A percentile compares a stretch with the other conserved stretches of the same genome.
Conservation (phyloP, 1,140 invertebrate genomes). For the Aphelinus certus region DNA sequence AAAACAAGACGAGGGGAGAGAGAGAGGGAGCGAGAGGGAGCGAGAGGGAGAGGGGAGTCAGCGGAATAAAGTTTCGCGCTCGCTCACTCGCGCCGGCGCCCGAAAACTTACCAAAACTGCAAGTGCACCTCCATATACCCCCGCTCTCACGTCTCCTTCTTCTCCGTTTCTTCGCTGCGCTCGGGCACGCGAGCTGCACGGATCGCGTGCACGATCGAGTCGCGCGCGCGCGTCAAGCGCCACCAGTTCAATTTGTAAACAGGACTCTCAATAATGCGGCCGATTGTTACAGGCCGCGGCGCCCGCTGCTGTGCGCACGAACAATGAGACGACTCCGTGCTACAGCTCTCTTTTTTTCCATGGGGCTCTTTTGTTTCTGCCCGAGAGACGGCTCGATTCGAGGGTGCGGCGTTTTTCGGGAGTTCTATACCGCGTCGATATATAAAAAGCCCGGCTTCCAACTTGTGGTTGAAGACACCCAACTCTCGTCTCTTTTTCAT, state of each 20-base stretch:
- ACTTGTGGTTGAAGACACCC: too few species aligned
- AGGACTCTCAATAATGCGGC: constrained; percentile 52
- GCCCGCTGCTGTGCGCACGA: too few species aligned
- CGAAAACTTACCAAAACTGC: constrained; percentile 45
- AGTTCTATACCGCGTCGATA: too few species aligned
- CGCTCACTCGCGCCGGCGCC: constrained; percentile 26
- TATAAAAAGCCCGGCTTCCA: too few species aligned
- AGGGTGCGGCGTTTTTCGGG: too few species aligned
- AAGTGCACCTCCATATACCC: constrained; percentile 26
- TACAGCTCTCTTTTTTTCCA: too few species aligned
- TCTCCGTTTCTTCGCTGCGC: not conserved
- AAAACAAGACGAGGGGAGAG: constrained; percentile 43
- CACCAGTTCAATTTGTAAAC: constrained; percentile 53
- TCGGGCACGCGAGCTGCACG: not conserved
- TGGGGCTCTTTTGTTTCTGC: too few species aligned
- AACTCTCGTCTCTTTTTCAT: too few species aligned
- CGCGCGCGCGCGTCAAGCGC: not conserved
- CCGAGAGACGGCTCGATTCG: too few species aligned
- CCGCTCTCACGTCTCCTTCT: not conserved
- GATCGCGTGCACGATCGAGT: constrained; percentile 32
- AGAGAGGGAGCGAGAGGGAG: not conserved
- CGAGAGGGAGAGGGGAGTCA: constrained; percentile 36
- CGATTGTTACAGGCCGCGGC: constrained; percentile 39
- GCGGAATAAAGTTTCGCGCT: constrained; percentile 48
- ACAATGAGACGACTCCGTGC: too few species aligned